Base-by-base conservation (phyloP, 2,113 vertebrate species). In the Mirounga angustirostris region DNA sequence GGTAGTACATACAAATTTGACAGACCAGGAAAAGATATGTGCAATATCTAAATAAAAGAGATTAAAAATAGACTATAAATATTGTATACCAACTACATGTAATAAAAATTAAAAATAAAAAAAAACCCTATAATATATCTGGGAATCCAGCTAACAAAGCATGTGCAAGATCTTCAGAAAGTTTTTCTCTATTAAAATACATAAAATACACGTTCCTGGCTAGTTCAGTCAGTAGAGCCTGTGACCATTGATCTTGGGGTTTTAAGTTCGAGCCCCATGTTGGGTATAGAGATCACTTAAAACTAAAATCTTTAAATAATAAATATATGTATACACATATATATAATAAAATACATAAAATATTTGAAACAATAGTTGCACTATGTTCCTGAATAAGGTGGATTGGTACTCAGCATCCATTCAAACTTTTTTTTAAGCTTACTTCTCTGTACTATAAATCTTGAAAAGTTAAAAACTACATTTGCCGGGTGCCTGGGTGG, bases 381-480 rank as follows among this genome's bases (percentile, higher is more conserved):
- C 46, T 78, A 19, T 61, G 22, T 54, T 94, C 21, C 7, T 28
- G 14, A 10, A 65, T 40, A 52, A 59, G 26, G 21, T 24, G 80
- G 43, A 46, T 15, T 58, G 40, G 85, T 71, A 63, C 5, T n/a
- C n/a, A 92, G 40, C 54, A 71, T 63, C 43, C 12, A 65, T 74
- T 90, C 36, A 69, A 81, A 50, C 33, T 50, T 74, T 24, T 85
- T 85, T 95, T 93, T 56, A 90, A 36, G 40, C 26, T 95, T 90
- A 28, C 12, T 7, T 90, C 63, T 33, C 56, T 89, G 40, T 65
- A 46, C 24, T 73, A 19, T 85, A 65, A 73, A 67, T 73, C 26
- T 86, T 73, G 24, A 93, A 86, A 93, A 90, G 46, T 82, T 59
- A 88, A 92, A 92, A 56, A 91, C 33, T n/a, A 43, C 7, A 86